Percentiles rank a stretch among this genome's conserved stretches.
Evolutionary conservation across 2,113 vertebrate genomes (phyloP).

Genomic region (Merops nubicus): DNA sequence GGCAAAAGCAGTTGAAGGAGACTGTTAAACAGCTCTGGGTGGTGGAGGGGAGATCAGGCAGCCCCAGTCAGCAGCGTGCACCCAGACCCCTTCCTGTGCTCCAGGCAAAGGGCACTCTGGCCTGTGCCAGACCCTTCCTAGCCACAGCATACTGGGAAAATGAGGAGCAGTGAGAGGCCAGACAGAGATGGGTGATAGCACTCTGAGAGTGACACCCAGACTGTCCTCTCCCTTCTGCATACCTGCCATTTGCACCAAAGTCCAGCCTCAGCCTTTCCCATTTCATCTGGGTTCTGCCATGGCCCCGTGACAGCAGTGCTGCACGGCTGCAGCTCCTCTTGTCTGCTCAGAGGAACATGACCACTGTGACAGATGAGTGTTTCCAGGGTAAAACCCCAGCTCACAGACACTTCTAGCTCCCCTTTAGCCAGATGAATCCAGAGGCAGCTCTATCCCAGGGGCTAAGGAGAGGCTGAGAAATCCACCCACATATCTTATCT

Average conservation of each 20-base stretch:
- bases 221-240: neutral
- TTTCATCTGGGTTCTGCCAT: neutral
- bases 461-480: slow-evolving; percentile 35
- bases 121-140: neutral
- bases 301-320: neutral
- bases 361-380: neutral
- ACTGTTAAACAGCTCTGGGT: neutral
- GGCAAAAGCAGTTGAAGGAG: neutral
- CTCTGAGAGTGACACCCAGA: neutral
- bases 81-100: neutral
- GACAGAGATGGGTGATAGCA: neutral
- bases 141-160: neutral
- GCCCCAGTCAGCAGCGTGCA: neutral
- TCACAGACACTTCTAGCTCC: neutral
- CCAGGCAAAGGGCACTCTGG: neutral
- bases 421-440: neutral
- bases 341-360: neutral
- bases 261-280: neutral
- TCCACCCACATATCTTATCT: slow-evolving; percentile 18
- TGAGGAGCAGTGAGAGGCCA: neutral
- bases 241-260: neutral
- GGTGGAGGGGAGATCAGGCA: neutral
- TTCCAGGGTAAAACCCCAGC: neutral
- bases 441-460: neutral
- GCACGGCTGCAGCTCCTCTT: neutral